Conservation (phyloP, 2,888 invertebrate genomes). For the Metacarcinus magister region DNA sequence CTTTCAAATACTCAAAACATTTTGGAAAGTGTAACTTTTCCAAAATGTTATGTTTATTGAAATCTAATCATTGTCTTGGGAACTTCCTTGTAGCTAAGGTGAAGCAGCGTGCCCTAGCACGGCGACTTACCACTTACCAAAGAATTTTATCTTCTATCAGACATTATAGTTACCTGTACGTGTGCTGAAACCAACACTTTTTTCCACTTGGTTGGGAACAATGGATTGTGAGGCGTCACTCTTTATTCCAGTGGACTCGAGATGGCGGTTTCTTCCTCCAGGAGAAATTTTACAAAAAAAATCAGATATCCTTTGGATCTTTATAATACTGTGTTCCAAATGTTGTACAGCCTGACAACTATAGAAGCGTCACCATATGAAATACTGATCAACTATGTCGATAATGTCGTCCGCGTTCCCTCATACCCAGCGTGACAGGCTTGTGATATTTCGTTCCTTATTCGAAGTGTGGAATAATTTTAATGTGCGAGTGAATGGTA, state of each 20-base stretch:
- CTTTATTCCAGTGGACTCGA: neutral
- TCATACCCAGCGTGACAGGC: neutral
- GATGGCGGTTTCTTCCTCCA: neutral
- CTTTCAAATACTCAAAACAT: neutral
- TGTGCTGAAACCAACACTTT: conserved; percentile 10
- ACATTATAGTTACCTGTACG: neutral
- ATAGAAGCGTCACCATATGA: no score
- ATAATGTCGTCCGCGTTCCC: neutral
- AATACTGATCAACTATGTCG: no score
- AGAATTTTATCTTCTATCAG: neutral
- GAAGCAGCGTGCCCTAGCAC: neutral
- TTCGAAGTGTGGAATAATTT: neutral
- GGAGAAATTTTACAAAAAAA: neutral
- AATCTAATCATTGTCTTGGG: neutral
- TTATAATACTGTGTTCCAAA: neutral
- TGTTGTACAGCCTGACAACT: neutral
- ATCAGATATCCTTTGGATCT: neutral
- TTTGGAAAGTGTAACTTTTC: neutral
- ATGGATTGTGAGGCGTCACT: neutral
- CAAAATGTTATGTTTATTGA: neutral
- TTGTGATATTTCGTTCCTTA: neutral
- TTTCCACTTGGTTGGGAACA: neutral
- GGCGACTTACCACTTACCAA: neutral
- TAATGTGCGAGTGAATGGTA: neutral
- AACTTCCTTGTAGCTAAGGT: neutral